A percentile compares a stretch with the other conserved stretches of the same genome.
Conservation (phyloP, 2,113 vertebrate genomes). For the Nesoenas mayeri region DNA sequence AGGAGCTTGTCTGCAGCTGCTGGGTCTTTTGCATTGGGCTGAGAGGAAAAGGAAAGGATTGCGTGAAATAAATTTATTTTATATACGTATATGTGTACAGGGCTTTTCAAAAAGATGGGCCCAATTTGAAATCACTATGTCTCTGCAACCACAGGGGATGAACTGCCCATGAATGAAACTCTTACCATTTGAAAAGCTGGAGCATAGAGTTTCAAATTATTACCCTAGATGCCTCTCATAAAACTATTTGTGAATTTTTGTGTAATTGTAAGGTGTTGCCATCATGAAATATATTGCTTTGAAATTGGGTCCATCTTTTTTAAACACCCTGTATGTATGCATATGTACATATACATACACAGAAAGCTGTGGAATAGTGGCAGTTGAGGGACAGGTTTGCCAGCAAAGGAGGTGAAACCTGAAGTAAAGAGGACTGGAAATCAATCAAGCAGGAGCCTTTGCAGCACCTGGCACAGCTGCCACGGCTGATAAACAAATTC, state of each 20-base stretch:
- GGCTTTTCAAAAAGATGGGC: too few relatives aligned
- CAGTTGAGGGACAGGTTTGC: not conserved
- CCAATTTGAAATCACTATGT: too few relatives aligned
- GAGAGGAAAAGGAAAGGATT: not conserved
- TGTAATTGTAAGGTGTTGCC: too few relatives aligned
- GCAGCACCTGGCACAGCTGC: fast-evolving
- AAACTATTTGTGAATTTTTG: too few relatives aligned
- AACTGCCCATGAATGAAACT: too few relatives aligned
- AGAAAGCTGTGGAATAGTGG: not conserved
- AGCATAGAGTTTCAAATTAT: too few relatives aligned
- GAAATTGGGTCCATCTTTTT: too few relatives aligned
- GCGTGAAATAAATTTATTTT: not conserved
- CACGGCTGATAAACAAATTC: not conserved
- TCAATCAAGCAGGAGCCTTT: not conserved
- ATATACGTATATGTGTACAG: not conserved
- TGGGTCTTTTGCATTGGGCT: not conserved
- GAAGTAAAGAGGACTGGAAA: not conserved
- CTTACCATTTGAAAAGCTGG: too few relatives aligned
- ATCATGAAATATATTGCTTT: too few relatives aligned
- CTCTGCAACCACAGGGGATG: too few relatives aligned
- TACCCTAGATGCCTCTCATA: too few relatives aligned
- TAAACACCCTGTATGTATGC: too few relatives aligned
- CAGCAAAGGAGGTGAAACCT: not conserved
- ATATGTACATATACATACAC: not conserved
- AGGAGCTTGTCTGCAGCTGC: not conserved